Evolutionary conservation across 2,797 vertebrate species (phyloP).

Genomic region (Spea hammondii): DNA sequence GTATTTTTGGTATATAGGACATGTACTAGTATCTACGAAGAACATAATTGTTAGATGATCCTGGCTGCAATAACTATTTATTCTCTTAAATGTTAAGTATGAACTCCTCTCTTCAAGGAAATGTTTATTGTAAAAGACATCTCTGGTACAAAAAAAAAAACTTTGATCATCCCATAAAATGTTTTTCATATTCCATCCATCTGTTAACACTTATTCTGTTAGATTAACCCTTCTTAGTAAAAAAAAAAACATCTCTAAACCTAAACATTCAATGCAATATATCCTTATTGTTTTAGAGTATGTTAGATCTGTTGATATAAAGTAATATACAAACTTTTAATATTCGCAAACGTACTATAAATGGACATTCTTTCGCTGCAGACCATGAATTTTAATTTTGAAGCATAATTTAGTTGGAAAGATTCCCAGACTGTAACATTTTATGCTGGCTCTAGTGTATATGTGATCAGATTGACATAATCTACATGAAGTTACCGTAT

Average conservation of each 20-base stretch:
- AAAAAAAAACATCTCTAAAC: neutral
- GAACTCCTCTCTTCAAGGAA: neutral
- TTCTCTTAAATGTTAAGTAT: neutral
- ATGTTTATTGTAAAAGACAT: too few species aligned
- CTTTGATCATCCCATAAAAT: neutral
- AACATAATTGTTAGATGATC: too few species aligned
- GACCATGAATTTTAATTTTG: neutral
- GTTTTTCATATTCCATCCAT: constrained; percentile 3
- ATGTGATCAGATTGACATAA: constrained; percentile 9
- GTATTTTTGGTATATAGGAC: too few species aligned
- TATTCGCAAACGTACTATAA: constrained; percentile 8
- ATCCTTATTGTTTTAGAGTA: neutral
- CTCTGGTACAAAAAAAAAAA: neutral
- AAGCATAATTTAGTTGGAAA: constrained; percentile 12
- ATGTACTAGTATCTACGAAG: too few species aligned
- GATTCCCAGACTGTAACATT: constrained; percentile 25
- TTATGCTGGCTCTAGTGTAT: constrained; percentile 3
- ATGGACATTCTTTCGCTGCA: constrained; percentile 5
- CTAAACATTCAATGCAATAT: constrained; percentile 3
- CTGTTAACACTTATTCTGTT: constrained; percentile 2
- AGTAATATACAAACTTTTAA: constrained; percentile 13
- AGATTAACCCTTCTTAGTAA: neutral
- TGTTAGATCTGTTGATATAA: constrained; percentile 7
- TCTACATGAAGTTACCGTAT: neutral
- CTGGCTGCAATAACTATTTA: neutral